phyloP scores from a whole-genome alignment of 2,113 vertebrate species.

The Salminus brasiliensis region DNA sequence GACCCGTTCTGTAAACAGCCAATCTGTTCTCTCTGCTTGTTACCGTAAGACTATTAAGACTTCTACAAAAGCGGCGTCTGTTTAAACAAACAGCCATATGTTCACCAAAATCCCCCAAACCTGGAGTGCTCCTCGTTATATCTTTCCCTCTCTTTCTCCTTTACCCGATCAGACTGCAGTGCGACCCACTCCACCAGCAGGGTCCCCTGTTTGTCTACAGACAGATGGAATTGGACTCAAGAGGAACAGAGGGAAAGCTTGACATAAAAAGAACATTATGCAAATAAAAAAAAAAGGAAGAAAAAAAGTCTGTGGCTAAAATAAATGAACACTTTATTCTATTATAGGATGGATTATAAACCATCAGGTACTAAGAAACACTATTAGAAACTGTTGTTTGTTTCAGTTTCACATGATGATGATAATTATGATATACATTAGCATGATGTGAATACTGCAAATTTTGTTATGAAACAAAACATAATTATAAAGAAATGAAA shows the following conservation, averaged over 20 bases:
- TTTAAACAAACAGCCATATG: conserved; percentile 5
- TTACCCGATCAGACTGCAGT: conserved; percentile 54
- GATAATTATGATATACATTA: no score
- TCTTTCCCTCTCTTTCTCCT: conserved; percentile 72
- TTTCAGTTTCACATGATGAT: no score
- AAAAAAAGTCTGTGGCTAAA: no score
- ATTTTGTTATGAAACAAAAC: no score
- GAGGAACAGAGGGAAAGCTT: conserved; percentile 63
- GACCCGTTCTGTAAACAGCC: conserved; percentile 31
- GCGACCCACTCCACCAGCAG: conserved; percentile 56
- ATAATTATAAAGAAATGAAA: no score
- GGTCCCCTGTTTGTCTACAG: conserved; percentile 78
- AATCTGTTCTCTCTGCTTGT: conserved; percentile 31
- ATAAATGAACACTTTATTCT: no score
- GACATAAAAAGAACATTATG: conserved; percentile 57
- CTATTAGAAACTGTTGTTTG: no score
- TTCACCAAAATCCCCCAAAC: neutral
- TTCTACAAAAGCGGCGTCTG: neutral
- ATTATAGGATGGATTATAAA: no score
- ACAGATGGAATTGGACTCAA: conserved; percentile 80
- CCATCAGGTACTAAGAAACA: no score
- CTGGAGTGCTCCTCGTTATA: conserved; percentile 60
- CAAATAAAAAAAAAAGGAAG: conserved; percentile 39
- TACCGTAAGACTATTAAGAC: conserved; percentile 10
- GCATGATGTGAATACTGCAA: no score